Base-by-base conservation (phyloP, 2,113 vertebrate species). In the Siniperca knerii region DNA sequence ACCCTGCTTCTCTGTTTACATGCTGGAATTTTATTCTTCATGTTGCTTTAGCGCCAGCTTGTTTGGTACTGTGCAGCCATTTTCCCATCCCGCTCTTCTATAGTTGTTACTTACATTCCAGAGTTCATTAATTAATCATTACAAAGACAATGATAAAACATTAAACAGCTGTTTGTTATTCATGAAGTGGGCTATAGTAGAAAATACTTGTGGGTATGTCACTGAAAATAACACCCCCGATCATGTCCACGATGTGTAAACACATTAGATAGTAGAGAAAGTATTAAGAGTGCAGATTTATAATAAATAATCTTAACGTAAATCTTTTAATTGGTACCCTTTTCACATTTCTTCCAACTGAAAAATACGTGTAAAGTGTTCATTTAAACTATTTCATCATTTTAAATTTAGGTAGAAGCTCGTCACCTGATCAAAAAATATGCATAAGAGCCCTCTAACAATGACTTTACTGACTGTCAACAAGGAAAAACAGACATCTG, bases 121-220 rank as follows among this genome's bases (percentile, higher is more conserved):
- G 73, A 78, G 25, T 86, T 86, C 61, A 80, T 84, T 70, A 73
- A 77, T 79, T 54, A 64, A 68, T 81, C 29, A 64, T 72, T 50
- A 70, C 69, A 55, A 44, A 81, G 72, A 52, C 0, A 11, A 46
- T 46, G 46, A 52, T 86, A 1, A 69, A 54, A 82, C 64, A 76
- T 81, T 44, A 70, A 69, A 44, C 33, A 35, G 60, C 0, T 68
- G 57, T 68, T 70, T 77, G n/a, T 74, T 84, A 73, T 87, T 61
- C 64, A 66, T 58, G 50, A 21, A 21, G 23, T 8, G 37, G 29
- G 54, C 10, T 60, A 2, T n/a, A 9, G 35, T 21, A 64, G 25
- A 55, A 66, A 52, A 57, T 18, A 37, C 61, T 42, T 23, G 21
- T 62, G 25, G 10, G 10, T 44, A 37, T 33, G 50, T 33, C 35